Base-by-base conservation (phyloP, 2,888 invertebrate species). In the Stramonita haemastoma region DNA sequence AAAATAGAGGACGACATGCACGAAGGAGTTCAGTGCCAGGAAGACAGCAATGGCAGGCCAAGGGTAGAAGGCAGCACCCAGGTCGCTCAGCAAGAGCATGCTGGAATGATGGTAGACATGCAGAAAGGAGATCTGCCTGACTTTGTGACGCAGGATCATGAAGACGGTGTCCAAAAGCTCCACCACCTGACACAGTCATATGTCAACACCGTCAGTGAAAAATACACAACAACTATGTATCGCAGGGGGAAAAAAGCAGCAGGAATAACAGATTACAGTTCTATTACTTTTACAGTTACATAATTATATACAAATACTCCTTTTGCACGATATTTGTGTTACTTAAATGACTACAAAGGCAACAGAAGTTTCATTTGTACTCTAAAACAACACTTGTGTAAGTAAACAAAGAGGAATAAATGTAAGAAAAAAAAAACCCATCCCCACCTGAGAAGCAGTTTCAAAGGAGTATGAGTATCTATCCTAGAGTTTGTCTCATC, bases 91-190 rank as follows among this genome's bases (percentile, higher is more conserved):
- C 19, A 96, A 91, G 66, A 96, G 89, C 95, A 96, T 95, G 87
- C 94, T 94, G 85, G 94, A 91, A 90, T 96, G 96, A 90, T 96
- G 96, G 90, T 95, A 96, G 0, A 96, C 93, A 91, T 96, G 96
- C 11, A 96, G 93, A 87, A 95, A 93, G 29, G 94, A 93, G 70
- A 96, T 95, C 92, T 96, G 95, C 34, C 95, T 92, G 13, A 90
- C 90, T 85, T 92, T 93, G 91, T 95, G 95, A 8, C 96, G 93
- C 46, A 96, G 91, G 17, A 96, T 93, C 95, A 96, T 96, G 91
- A 95, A 96, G 0, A 95, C 94, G 2, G 96, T 96, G 91, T 96
- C 96, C 32, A 95, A 86, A 46, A 96, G 93, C 90, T 96, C 96
- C 11, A 90, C 22, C 5, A 89, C 81, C 91, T 91, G 90, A 32